Evolutionary conservation across 2,797 vertebrate species (phyloP).

Genomic region (Oreochromis mossambicus): DNA sequence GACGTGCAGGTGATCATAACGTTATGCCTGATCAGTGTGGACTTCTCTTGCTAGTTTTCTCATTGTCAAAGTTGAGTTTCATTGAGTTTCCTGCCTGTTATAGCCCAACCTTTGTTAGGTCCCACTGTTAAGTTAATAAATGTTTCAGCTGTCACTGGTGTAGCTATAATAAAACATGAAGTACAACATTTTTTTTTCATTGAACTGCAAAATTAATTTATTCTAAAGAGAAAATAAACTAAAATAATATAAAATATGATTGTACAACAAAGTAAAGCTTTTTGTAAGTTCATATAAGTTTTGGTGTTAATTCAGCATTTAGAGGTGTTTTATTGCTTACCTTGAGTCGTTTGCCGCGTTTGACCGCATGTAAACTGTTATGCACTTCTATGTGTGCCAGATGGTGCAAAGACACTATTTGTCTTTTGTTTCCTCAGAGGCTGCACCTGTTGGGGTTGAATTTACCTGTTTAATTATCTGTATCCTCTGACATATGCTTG

Average conservation of each 20-base stretch:
- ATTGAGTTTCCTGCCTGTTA: background rate
- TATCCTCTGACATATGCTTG: constrained; percentile 5
- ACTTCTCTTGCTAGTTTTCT: background rate
- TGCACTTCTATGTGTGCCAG: constrained; percentile 29
- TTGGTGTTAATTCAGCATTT: background rate
- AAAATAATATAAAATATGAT: background rate
- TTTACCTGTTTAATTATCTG: constrained; percentile 20
- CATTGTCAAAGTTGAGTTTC: background rate
- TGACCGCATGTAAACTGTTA: constrained; percentile 39
- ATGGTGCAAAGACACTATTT: constrained; percentile 41
- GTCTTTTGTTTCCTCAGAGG: constrained; percentile 42
- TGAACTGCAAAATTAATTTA: background rate
- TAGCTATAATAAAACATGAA: background rate
- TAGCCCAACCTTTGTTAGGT: background rate
- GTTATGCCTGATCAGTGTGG: fast-evolving
- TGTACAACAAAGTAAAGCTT: background rate
- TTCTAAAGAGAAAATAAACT: background rate
- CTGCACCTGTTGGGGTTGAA: constrained; percentile 42
- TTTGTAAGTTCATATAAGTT: background rate
- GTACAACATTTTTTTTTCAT: background rate
- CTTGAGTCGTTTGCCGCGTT: background rate
- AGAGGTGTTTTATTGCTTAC: background rate
- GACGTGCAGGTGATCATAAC: background rate
- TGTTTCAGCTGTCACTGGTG: background rate
- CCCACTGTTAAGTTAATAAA: background rate